phyloP scores from a whole-genome alignment of 2,113 vertebrate genomes.

The Spheniscus mendiculus region DNA sequence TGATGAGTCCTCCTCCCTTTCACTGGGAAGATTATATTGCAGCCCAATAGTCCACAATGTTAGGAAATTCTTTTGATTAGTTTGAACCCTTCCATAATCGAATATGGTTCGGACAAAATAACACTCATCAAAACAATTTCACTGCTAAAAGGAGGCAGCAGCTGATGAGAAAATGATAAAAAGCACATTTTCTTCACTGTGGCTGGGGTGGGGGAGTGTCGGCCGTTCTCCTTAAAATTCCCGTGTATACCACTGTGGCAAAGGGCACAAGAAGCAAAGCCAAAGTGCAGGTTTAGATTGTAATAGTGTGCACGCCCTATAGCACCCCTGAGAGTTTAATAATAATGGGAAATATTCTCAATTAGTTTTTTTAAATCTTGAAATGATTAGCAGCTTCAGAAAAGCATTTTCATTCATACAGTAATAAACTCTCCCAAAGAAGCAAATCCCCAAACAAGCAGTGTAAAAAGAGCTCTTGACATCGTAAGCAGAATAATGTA shows the following conservation, averaged over 20 bases:
- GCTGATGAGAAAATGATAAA: background rate
- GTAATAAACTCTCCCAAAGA: conserved; percentile 35
- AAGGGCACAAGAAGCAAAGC: background rate
- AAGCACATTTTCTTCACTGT: background rate
- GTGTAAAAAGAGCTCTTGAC: conserved; percentile 36
- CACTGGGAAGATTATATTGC: background rate
- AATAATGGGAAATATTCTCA: conserved; percentile 39
- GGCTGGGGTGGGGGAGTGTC: background rate
- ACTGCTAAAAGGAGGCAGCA: conserved; percentile 5
- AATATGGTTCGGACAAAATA: background rate
- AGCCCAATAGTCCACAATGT: background rate
- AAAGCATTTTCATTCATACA: conserved; percentile 44
- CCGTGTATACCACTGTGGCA: background rate
- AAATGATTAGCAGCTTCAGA: conserved; percentile 47
- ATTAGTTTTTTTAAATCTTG: background rate
- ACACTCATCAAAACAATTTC: background rate
- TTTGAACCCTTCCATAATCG: background rate
- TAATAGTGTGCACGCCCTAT: background rate
- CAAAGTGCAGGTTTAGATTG: background rate
- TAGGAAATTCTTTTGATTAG: background rate
- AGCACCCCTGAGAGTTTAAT: conserved; percentile 26
- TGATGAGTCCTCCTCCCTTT: background rate
- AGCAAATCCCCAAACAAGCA: conserved; percentile 49
- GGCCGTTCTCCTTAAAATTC: background rate
- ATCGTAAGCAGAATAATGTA: background rate